These are phyloP conservation scores for Mus spicilegus DNA, from an alignment of 2,113 vertebrate species.

Conservation along the genomic window DNA sequence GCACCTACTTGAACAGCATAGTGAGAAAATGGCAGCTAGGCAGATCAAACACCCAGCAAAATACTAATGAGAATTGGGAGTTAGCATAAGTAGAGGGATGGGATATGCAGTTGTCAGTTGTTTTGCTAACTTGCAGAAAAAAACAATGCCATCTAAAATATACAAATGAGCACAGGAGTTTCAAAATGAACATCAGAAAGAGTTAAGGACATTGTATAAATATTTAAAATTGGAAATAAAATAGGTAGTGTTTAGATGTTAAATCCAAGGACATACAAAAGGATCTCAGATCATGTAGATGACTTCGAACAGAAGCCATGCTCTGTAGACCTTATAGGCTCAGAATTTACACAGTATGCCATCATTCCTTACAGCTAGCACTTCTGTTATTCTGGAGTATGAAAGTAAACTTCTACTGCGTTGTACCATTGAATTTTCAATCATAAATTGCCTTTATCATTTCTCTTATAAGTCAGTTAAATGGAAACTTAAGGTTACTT, in stretches of 20 bases:
- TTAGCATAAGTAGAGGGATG: background rate
- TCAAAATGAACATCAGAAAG: background rate
- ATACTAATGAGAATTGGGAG: background rate
- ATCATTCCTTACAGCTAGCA: background rate
- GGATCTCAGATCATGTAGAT: background rate
- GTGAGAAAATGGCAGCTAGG: background rate
- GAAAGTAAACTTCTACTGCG: background rate
- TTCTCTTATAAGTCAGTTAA: background rate
- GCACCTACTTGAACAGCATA: no score
- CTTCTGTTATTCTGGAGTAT: background rate
- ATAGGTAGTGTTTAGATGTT: background rate
- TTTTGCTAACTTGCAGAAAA: no score
- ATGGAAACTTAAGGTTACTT: no score
- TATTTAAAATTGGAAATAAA: background rate
- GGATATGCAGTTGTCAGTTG: background rate
- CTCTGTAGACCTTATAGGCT: background rate
- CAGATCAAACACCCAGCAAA: no score
- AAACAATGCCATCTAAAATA: no score
- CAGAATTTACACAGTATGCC: background rate
- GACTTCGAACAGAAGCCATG: background rate
- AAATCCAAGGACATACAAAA: background rate
- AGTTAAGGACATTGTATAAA: background rate
- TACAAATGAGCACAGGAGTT: background rate
- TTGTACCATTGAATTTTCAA: background rate
- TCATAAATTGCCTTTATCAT: background rate